A percentile compares a stretch with the other conserved stretches of the same genome.
Conservation (phyloP, 2,888 invertebrate species). For the Xanthorhoe spadicearia region DNA sequence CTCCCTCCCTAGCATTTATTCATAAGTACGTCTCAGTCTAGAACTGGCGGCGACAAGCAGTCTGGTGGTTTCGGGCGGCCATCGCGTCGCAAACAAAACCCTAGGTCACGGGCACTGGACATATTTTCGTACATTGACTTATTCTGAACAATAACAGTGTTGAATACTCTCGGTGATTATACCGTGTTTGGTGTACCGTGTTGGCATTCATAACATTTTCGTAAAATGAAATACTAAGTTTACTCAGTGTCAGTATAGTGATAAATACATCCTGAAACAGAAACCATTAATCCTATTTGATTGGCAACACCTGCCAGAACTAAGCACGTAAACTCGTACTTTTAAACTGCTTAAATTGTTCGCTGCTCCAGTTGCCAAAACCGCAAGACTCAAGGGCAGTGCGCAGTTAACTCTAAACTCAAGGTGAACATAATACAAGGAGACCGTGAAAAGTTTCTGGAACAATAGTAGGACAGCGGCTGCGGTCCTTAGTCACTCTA, state of each 20-base stretch:
- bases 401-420: constrained; percentile 49
- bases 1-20: constrained; percentile 57
- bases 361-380: constrained; percentile 49
- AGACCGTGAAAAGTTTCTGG: constrained; percentile 52
- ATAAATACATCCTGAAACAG: constrained; percentile 23
- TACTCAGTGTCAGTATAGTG: not conserved
- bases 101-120: constrained; percentile 77
- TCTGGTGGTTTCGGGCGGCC: constrained; percentile 76
- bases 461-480: constrained; percentile 49
- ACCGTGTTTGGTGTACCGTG: constrained; percentile 45
- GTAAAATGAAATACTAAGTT: constrained; percentile 49
- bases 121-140: constrained; percentile 66
- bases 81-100: constrained; percentile 76
- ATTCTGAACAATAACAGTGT: constrained; percentile 50
- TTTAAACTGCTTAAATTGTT: constrained; percentile 23
- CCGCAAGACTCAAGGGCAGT: constrained; percentile 52
- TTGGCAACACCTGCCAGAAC: constrained; percentile 27
- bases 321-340: constrained; percentile 19
- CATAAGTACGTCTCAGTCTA: constrained; percentile 67
- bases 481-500: constrained; percentile 57
- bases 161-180: constrained; percentile 52
- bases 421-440: constrained; percentile 56
- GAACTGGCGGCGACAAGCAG: constrained; percentile 81
- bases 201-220: constrained; percentile 52
- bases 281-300: constrained; percentile 22